Conservation (phyloP, 1,140 invertebrate species). For the Nautilus pompilius region DNA sequence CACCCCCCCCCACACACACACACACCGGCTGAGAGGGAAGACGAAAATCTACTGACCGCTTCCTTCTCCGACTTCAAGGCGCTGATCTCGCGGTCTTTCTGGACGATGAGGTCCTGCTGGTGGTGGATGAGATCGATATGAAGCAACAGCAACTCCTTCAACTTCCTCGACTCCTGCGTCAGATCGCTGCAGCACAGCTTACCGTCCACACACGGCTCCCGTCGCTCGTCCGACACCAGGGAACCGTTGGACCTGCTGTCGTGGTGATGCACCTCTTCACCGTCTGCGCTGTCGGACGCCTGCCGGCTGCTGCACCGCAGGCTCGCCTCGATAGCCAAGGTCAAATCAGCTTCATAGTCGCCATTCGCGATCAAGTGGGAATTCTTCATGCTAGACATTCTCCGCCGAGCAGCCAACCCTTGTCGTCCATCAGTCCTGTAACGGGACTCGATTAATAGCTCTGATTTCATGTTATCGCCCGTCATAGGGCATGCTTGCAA, state of each 20-base stretch:
- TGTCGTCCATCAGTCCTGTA: not conserved
- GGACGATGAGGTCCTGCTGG: not conserved
- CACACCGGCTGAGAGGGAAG: too few relatives aligned
- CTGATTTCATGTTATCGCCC: not conserved
- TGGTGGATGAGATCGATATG: slow-evolving; percentile 1
- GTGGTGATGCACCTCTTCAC: not conserved
- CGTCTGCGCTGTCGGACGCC: not conserved
- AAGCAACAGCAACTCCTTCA: not conserved
- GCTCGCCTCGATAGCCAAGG: not conserved
- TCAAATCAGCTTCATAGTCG: not conserved
- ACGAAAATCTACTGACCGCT: slow-evolving; percentile 2
- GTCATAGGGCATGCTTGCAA: slow-evolving; percentile 1
- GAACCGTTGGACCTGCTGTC: not conserved
- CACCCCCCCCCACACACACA: too few relatives aligned
- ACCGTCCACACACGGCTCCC: not conserved
- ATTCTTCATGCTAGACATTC: not conserved
- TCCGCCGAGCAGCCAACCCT: not conserved
- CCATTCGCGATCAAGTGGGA: not conserved
- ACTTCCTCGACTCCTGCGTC: not conserved
- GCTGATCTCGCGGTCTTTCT: not conserved
- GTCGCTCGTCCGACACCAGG: not conserved
- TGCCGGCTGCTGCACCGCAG: not conserved
- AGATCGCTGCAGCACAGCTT: not conserved
- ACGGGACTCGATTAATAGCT: not conserved
- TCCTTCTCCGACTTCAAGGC: slow-evolving; percentile 1